These are phyloP conservation scores for Sinocyclocheilus anshuiensis DNA, from an alignment of 2,113 vertebrate genomes.

Conservation along the genomic window DNA sequence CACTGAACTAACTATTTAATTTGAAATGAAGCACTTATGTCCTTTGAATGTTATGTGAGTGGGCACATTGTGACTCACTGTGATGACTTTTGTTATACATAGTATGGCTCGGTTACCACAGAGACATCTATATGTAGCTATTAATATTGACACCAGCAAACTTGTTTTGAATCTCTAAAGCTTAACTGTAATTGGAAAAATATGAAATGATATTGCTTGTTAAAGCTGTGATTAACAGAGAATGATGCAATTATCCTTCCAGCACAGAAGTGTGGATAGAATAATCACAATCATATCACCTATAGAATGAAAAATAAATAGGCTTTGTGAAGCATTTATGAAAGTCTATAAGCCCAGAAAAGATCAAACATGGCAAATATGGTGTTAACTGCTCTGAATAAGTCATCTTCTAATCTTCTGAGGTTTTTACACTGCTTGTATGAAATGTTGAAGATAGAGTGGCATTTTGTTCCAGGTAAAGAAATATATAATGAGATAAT, in stretches of 20 bases:
- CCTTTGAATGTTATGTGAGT: not conserved
- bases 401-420: not conserved
- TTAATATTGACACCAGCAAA: slow-evolving; percentile 7
- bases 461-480: not conserved
- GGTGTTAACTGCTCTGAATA: not conserved
- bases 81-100: not conserved
- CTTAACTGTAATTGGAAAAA: slow-evolving; percentile 7
- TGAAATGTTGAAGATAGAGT: not conserved
- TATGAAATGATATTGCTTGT: not conserved
- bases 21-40: not conserved
- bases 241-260: not conserved
- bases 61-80: slow-evolving; percentile 9
- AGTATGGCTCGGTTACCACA: slow-evolving; percentile 24
- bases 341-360: not conserved
- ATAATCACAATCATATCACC: not conserved
- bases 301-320: not conserved
- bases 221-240: slow-evolving; percentile 22
- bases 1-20: not conserved
- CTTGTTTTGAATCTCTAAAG: not conserved
- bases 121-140: slow-evolving; percentile 12
- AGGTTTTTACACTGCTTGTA: not conserved
- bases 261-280: not conserved
- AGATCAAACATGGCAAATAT: not conserved
- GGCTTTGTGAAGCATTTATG: not conserved
- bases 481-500: not conserved